Evolutionary conservation across 53 echinoderm and acorn worm species (phyloP), one percentile per base, ranked within the genome.

Genomic region (Patiria pectinifera): DNA sequence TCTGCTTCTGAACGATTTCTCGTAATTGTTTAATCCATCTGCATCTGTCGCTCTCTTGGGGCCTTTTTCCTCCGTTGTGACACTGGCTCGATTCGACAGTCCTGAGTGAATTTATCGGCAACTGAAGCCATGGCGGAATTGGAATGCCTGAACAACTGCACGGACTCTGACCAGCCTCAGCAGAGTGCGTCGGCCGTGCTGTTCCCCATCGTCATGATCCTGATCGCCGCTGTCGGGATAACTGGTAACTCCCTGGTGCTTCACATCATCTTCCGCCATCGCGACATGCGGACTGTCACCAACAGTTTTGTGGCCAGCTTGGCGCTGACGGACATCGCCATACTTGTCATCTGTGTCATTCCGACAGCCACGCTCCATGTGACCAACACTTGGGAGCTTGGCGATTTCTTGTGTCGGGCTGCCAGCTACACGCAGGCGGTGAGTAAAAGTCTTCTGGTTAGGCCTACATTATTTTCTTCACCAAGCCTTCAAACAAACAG

Each of bases 281-380:
- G 94, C 35, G 97, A 97, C 62, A 97, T 97, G 97, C 85, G 94
- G 66, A 97, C 96, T 16, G 97, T 97, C 71, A 97, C 97, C 83
- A 97, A 97, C 83, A 96, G 96, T 92, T 97, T 96, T 88, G 95
- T 97, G 18, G 97, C 95, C 23, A 97, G 95, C 80, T 88, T 97
- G 48, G 96, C 97, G 84, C 77, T 97, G 59, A 94, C 96, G 14
- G 97, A 97, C 74, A 95, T 97, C 70, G 89, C 95, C 66, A 89
- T 96, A 19, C 82, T 97, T 84, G 72, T 96, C 13, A 94, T 97
- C 2, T 97, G 97, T 83, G 93, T 93, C 62, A 94, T 96, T 23
- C 95, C 97, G 0, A 96, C 97, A 0, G 93, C 95, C 62, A 87
- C 93, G 16, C 75, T 94, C 26, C 63, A 91, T 23, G 70, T 91